Evolutionary conservation across 2,797 vertebrate genomes (phyloP).

Genomic region (Somateria mollissima): DNA sequence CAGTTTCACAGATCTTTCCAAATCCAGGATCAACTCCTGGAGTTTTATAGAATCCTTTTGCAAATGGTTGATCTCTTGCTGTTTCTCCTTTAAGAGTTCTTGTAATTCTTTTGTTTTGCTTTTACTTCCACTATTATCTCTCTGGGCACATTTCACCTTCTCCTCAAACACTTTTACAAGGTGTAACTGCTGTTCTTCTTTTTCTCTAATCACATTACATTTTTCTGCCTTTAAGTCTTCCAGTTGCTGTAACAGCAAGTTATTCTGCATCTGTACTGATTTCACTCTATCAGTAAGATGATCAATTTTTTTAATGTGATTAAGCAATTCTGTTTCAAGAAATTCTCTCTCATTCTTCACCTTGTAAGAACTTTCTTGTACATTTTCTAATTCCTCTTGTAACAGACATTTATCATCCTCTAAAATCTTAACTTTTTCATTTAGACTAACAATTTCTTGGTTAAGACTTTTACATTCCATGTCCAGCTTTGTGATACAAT

Average conservation of each 20-base stretch:
- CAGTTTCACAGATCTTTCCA: slow-evolving; percentile 83
- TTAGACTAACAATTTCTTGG: slow-evolving; percentile 80
- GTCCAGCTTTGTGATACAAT: slow-evolving; percentile 74
- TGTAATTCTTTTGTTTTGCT: slow-evolving; percentile 86
- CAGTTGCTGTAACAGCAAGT: slow-evolving; percentile 79
- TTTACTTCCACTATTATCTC: slow-evolving; percentile 84
- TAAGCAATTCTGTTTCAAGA: slow-evolving; percentile 86
- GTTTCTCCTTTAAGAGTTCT: slow-evolving; percentile 90
- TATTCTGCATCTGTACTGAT: slow-evolving; percentile 78
- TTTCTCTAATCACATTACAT: slow-evolving; percentile 76
- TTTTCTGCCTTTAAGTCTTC: slow-evolving; percentile 78
- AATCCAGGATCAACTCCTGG: slow-evolving; percentile 86
- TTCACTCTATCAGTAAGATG: slow-evolving; percentile 81
- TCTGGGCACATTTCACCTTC: slow-evolving; percentile 84
- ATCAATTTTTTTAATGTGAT: slow-evolving; percentile 83
- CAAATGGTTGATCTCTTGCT: slow-evolving; percentile 87
- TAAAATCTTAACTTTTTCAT: slow-evolving; percentile 87
- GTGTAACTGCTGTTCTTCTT: slow-evolving; percentile 85
- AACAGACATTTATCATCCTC: slow-evolving; percentile 89
- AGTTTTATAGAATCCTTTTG: slow-evolving; percentile 89
- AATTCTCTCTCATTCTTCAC: slow-evolving; percentile 89
- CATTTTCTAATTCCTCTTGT: slow-evolving; percentile 89
- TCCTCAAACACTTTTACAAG: slow-evolving; percentile 85
- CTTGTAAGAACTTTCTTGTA: slow-evolving; percentile 85
- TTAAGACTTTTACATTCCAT: slow-evolving; percentile 70